Base-by-base conservation (phyloP, 2,888 invertebrate genomes). In the Leucoma salicis region DNA sequence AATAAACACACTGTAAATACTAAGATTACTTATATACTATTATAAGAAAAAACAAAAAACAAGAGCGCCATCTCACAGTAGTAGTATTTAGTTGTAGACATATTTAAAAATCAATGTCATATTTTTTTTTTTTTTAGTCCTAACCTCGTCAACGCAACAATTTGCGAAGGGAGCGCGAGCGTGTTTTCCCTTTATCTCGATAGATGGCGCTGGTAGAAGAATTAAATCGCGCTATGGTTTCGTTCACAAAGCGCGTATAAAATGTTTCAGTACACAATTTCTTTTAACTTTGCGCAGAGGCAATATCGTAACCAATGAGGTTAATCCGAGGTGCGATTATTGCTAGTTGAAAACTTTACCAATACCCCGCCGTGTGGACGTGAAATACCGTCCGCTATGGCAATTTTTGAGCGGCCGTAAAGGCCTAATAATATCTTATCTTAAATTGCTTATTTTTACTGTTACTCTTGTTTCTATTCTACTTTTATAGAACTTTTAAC, bases 251-350 rank as follows among this genome's bases (percentile, higher is more conserved):
- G 7, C 12, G 18, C 15, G 31, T 35, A 48, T 48, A 37, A 35
- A 14, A 18, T 7, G 10, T 8, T 25, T 8, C 0, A 2, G 2
- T 0, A 0, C 6, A 11, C 11, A 3, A 15, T 31, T 31, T n/a
- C 15, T 0, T 2, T 40, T 40, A 45, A 39, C 44, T 95, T 95
- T 95, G 95, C 95, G 95, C 95, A 95, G 95, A 92, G 95, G 95
- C 95, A 93, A 93, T 95, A 95, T 95, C 94, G 94, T 95, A 95
- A 95, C 95, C 95, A 92, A 95, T 95, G 95, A 95, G 93, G 95
- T 94, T 91, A 88, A 92, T 93, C 94, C 93, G 94, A 94, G 94
- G 93, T 93, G 94, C 93, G 93, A 94, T 94, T 94, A 95, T 95
- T 95, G 95, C 95, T 95, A 94, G 94, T 95, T 95, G 35, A 95